Evolutionary conservation across 2,888 invertebrate species (phyloP), one percentile per base, ranked within the genome.

Genomic region (Glyphotaelius pellucidus): DNA sequence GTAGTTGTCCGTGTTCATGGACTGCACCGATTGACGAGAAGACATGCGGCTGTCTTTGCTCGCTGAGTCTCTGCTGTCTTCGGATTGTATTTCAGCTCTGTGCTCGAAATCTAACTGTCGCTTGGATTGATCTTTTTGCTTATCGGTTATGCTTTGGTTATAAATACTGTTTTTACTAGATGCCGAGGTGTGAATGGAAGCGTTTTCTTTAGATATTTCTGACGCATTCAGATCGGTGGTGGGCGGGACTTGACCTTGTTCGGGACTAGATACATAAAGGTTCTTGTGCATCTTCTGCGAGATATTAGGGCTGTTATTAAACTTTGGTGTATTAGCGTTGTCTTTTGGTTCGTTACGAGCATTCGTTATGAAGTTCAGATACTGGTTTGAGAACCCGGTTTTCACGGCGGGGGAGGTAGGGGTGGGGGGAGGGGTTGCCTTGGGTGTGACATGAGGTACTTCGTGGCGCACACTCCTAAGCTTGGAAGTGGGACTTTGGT

Each of bases 221-320:
- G 96, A 95, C 3, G 84, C 86, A 88, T 92, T 91, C 92, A 96
- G 96, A 2, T 96, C 96, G 93, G 95, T 94, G n/a, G 95, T 95
- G 38, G 96, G 96, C 30, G 96, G 96, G 93, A 96, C 95, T 94
- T 96, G 96, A 52, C 95, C 96, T 94, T 96, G 96, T 94, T 96
- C 96, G 38, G 96, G 96, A 94, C 96, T 96, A 30, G 96, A 96
- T 25, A 96, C 96, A 94, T 96, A 96, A 91, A 96, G 94, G 93
- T 96, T 96, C 94, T 96, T 96, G 94, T 96, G 96, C 96, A 95
- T 96, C 94, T 95, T 96, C 94, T 95, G 96, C 85, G 95, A 96
- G 94, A 96, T 96, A 94, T 94, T 96, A 3, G 96, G 96, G 94
- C 96, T 96, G 94, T 95, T 96, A 30, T 95, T 95, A 94, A 96